These are phyloP conservation scores for Emys orbicularis DNA, from an alignment of 2,797 vertebrate species.

Conservation along the genomic window DNA sequence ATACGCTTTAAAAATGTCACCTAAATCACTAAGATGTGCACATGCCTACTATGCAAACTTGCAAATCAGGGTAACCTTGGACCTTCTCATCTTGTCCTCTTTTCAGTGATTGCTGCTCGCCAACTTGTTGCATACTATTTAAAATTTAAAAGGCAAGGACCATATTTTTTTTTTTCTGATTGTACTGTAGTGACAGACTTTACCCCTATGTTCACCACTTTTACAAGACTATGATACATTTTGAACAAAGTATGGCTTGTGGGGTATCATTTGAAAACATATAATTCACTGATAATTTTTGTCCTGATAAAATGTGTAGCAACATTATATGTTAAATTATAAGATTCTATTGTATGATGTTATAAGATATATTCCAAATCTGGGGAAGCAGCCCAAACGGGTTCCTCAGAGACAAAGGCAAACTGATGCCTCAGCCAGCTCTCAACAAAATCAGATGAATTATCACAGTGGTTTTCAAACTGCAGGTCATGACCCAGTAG, in stretches of 20 bases:
- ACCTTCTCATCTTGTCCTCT: neutral
- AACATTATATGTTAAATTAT: neutral
- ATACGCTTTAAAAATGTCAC: rapidly evolving
- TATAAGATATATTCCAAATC: neutral
- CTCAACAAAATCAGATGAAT: neutral
- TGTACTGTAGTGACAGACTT: neutral
- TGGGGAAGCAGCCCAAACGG: neutral
- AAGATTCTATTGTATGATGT: neutral
- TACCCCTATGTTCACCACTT: neutral
- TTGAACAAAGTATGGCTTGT: neutral
- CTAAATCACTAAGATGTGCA: rapidly evolving
- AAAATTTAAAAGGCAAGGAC: rapidly evolving
- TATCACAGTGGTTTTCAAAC: neutral
- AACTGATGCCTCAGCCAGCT: neutral
- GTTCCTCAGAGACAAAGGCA: neutral
- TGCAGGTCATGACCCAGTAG: too few species aligned
- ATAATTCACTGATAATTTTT: neutral
- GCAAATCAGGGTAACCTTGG: rapidly evolving
- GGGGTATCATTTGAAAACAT: neutral
- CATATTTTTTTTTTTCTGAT: neutral
- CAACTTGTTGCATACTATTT: neutral
- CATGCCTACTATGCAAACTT: neutral
- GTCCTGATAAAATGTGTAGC: neutral
- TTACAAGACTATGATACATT: neutral
- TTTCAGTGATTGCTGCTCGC: neutral